Conservation (phyloP, 2,113 vertebrate genomes). For the Muntiacus reevesi region DNA sequence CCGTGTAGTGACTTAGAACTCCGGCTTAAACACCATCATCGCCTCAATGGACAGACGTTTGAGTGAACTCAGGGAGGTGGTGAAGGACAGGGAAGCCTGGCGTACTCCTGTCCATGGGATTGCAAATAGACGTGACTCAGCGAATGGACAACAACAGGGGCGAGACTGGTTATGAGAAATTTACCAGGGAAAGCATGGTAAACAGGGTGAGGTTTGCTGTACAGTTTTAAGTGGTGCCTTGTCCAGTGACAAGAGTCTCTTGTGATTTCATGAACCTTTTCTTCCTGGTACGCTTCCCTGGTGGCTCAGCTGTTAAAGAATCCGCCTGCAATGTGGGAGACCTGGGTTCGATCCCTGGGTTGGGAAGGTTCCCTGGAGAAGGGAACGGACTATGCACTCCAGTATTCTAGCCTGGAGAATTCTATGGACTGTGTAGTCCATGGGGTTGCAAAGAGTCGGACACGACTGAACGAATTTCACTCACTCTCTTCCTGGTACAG, state of each 20-base stretch:
- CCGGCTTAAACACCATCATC: not conserved
- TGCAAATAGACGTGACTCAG: not conserved
- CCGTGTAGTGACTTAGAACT: not conserved
- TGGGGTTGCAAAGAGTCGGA: not conserved
- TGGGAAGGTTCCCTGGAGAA: not conserved
- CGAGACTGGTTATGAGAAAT: not conserved
- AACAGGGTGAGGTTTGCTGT: not conserved
- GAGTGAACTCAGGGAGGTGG: not conserved
- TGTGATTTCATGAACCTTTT: not conserved
- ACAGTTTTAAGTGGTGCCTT: not conserved
- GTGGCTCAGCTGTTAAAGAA: not conserved
- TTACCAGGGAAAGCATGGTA: not conserved
- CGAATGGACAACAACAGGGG: not conserved
- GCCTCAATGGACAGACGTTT: not conserved
- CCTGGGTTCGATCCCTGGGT: not conserved
- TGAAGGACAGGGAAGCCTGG: not conserved
- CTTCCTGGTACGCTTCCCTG: not conserved
- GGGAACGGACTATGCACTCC: not conserved
- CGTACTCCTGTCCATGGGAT: not conserved
- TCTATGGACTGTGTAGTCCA: not conserved
- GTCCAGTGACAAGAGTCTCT: not conserved
- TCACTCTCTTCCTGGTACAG: not conserved
- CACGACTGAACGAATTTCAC: not conserved
- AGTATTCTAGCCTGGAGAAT: not conserved
- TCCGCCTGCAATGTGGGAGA: not conserved